These are phyloP conservation scores for Hozukius guyotensis DNA, from an alignment of 2,797 vertebrate species.

Conservation along the genomic window DNA sequence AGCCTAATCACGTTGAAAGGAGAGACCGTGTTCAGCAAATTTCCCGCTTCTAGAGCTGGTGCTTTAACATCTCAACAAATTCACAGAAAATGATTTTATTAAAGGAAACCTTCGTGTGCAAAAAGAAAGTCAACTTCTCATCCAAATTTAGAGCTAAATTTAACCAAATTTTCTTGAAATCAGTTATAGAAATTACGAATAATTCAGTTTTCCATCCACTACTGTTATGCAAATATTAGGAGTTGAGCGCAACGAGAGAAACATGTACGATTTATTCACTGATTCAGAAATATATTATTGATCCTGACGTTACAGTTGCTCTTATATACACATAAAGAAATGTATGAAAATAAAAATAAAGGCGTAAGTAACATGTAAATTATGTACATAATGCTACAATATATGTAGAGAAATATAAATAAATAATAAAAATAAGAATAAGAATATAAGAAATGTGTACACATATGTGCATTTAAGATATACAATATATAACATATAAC, in stretches of 20 bases:
- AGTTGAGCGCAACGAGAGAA: not conserved
- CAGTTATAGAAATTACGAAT: fast-evolving
- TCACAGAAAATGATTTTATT: constrained; percentile 27
- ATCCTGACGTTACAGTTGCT: too few species aligned
- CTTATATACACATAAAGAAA: too few species aligned
- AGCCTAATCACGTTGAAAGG: constrained; percentile 69
- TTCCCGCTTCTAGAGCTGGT: constrained; percentile 31
- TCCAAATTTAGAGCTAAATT: not conserved
- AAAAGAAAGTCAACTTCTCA: not conserved
- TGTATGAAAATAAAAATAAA: too few species aligned
- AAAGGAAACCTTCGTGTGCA: not conserved
- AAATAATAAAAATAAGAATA: too few species aligned
- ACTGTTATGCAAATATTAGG: not conserved
- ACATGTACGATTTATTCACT: not conserved
- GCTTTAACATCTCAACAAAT: constrained; percentile 41
- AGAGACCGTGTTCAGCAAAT: constrained; percentile 47
- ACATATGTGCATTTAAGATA: too few species aligned
- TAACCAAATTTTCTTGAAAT: not conserved
- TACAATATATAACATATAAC: too few species aligned
- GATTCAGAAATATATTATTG: not conserved
- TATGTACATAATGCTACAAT: too few species aligned
- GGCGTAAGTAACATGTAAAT: fast-evolving
- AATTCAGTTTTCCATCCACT: not conserved
- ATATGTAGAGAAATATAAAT: too few species aligned
- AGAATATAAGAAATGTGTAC: too few species aligned